A percentile compares a stretch with the other conserved stretches of the same genome.
Evolutionary conservation across 2,113 vertebrate species (phyloP).

Genomic region (Aix galericulata): DNA sequence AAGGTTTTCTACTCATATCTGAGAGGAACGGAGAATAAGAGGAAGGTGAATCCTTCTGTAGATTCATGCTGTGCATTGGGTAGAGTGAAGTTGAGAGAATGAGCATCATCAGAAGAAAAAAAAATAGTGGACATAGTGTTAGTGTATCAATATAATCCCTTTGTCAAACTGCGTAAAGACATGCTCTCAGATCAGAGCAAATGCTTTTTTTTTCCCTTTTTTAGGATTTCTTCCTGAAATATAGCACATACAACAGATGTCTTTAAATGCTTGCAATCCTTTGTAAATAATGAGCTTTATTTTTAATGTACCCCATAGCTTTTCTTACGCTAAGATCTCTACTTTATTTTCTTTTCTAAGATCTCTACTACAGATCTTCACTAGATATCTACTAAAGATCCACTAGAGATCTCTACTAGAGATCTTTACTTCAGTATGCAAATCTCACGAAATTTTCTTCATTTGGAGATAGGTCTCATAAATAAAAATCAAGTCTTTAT

Average conservation of each 20-base stretch:
- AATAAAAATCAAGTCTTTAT: background rate
- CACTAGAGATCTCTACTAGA: too few relatives aligned
- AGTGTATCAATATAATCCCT: background rate
- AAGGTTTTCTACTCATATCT: background rate
- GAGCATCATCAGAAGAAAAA: background rate
- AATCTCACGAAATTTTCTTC: background rate
- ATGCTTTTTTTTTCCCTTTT: background rate
- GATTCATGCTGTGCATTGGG: background rate
- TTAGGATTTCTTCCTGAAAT: background rate
- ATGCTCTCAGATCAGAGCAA: background rate
- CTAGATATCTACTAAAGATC: too few relatives aligned
- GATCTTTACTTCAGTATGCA: background rate
- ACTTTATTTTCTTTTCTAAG: too few relatives aligned
- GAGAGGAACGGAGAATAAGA: background rate
- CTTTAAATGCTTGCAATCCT: background rate
- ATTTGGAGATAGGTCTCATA: background rate
- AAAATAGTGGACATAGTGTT: rapidly evolving
- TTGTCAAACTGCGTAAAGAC: background rate
- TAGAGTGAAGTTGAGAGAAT: background rate
- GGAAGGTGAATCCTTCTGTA: background rate
- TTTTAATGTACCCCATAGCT: background rate
- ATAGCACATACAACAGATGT: background rate
- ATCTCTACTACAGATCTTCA: too few relatives aligned
- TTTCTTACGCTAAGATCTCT: background rate
- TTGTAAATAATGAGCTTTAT: background rate